A percentile compares a stretch with the other conserved stretches of the same genome.
These are phyloP conservation scores for Tubulanus polymorphus DNA, from an alignment of 2,888 invertebrate species.

Conservation along the genomic window DNA sequence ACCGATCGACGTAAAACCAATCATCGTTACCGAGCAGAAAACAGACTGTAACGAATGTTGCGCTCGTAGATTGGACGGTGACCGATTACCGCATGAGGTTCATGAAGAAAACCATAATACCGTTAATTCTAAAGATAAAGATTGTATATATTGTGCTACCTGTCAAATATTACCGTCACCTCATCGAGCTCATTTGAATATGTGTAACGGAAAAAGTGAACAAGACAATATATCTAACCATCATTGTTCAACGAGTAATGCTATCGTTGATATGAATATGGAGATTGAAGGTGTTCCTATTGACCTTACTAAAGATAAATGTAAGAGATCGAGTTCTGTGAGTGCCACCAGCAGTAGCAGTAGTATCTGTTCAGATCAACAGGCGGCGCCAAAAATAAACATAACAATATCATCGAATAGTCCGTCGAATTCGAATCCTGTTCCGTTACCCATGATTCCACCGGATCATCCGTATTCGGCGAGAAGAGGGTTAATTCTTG, in stretches of 20 bases:
- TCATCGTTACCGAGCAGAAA: neutral
- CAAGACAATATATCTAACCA: neutral
- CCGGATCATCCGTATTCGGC: constrained; percentile 39
- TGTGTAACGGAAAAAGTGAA: neutral
- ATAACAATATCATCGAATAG: constrained; percentile 31
- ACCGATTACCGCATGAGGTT: neutral
- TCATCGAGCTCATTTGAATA: neutral
- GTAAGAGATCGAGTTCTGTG: too few species aligned
- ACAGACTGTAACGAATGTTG: neutral
- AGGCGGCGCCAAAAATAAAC: constrained; percentile 39
- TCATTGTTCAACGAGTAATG: too few species aligned
- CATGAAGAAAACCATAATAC: neutral
- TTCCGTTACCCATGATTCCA: constrained; percentile 37
- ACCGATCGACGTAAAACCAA: too few species aligned
- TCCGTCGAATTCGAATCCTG: constrained; percentile 22
- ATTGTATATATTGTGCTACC: neutral
- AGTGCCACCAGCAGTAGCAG: too few species aligned
- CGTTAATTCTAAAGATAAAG: neutral
- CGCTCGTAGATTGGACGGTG: neutral
- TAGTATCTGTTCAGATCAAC: too few species aligned
- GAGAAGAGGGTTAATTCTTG: constrained; percentile 43
- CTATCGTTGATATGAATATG: neutral
- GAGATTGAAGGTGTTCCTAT: neutral
- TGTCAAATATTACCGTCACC: neutral
- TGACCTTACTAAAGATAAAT: neutral